Conservation (phyloP, 2,797 vertebrate genomes). For the Luscinia megarhynchos region DNA sequence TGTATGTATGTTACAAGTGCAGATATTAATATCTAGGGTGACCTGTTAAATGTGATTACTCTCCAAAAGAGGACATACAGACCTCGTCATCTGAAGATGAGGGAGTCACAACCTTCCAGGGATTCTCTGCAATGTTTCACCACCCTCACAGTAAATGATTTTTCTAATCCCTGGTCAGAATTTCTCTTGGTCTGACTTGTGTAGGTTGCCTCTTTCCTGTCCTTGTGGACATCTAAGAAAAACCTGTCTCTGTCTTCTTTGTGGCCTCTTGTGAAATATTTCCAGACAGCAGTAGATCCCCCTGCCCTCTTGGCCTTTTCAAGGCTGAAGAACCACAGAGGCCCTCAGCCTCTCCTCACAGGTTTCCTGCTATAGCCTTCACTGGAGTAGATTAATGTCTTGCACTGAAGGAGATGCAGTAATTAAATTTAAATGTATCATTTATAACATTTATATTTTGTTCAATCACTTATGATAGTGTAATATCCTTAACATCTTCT, state of each 20-base stretch:
- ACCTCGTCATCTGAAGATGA: neutral
- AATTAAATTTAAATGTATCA: neutral
- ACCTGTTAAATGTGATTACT: neutral
- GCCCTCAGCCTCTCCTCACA: neutral
- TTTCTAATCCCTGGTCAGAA: neutral
- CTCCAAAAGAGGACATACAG: neutral
- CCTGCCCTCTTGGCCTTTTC: neutral
- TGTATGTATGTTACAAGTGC: neutral
- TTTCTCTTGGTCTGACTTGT: neutral
- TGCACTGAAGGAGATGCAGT: neutral
- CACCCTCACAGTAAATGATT: neutral
- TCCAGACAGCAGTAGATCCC: neutral
- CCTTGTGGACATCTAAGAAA: neutral
- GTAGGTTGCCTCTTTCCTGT: neutral
- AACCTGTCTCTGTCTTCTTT: neutral
- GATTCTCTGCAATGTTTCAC: neutral
- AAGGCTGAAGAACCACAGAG: neutral
- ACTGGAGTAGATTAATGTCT: neutral
- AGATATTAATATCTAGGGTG: neutral
- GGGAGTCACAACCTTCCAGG: neutral
- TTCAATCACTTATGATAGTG: neutral
- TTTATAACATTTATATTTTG: neutral
- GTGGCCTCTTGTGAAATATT: neutral
- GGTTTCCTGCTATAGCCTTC: neutral
- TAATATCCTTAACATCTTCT: neutral